Evolutionary conservation across 2,113 vertebrate species (phyloP), one percentile per base, ranked within the genome.

Genomic region (Atrichornis clamosus): DNA sequence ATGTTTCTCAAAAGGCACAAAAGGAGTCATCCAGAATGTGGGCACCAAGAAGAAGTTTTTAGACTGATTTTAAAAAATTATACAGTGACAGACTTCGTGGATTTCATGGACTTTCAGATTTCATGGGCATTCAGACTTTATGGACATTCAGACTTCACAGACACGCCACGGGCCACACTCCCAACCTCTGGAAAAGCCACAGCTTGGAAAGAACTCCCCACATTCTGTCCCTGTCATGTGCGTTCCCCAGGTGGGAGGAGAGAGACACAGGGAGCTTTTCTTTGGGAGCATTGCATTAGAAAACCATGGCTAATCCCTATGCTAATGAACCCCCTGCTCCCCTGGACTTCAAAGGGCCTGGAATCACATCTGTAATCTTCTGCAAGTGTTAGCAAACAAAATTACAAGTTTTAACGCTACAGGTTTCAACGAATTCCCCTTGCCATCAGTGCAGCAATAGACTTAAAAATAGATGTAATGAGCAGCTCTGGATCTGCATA

Each of bases 311-410:
- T 93, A 96, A 94, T 96, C 87, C 95, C 85, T 75, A 15, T 27
- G 6, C 44, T 96, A 97, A 96, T 89, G 92, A 94, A 75, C 76
- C 90, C 70, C 74, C 81, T 84, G 56, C 78, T 95, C 72, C 73
- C 32, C 39, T n/a, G 9, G 64, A 86, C 96, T 94, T 96, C 96
- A 96, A 96, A 97, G 88, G 67, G 55, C 75, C 76, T 41, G 1
- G 9, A 63, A 94, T 84, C 88, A 52, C 88, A 87, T 84, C 82
- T 93, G 87, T 70, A 84, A 93, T 94, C 84, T 95, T 90, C 74
- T 60, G 76, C 84, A 93, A 95, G 83, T 86, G 69, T 90, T 72
- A 86, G 95, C 95, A 97, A 97, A 97, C 95, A 96, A 92, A 96
- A 79, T 86, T 96, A 97, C 93, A 87, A 93, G 86, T 89, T 96